Conservation (phyloP, 2,113 vertebrate species). For the Tachuris rubrigastra region DNA sequence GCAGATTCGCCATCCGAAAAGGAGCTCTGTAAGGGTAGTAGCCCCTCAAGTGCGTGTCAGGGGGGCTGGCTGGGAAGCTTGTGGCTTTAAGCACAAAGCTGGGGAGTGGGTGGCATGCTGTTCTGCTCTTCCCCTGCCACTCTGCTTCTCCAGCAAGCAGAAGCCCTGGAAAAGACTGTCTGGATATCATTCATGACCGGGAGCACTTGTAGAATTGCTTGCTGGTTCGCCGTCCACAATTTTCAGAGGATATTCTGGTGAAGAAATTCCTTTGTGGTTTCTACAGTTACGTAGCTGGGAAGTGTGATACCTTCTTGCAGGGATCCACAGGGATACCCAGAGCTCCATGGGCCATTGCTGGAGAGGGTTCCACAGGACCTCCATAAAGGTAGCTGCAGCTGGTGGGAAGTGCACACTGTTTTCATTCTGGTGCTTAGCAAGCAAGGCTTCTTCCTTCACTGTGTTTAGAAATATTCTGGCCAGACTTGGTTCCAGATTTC, state of each 20-base stretch:
- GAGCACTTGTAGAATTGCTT: not conserved
- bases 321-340: fast-evolving
- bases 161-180: not conserved
- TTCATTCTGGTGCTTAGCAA: not conserved
- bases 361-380: not conserved
- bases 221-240: not conserved
- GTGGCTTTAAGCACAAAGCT: not conserved
- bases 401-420: not conserved
- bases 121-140: not conserved
- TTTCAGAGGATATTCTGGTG: not conserved
- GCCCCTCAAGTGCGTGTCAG: not conserved
- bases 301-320: not conserved
- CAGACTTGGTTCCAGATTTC: not conserved
- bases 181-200: not conserved
- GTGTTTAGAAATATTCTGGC: not conserved
- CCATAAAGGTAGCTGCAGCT: not conserved
- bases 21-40: not conserved
- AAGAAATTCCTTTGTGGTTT: not conserved
- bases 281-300: not conserved
- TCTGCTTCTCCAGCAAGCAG: not conserved
- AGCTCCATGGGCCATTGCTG: not conserved
- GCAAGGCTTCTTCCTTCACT: not conserved
- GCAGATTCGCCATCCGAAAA: not conserved
- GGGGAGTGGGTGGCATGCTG: not conserved
- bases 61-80: not conserved